These are phyloP conservation scores for Lepidostoma basale DNA, from an alignment of 1,140 invertebrate genomes.

Conservation along the genomic window DNA sequence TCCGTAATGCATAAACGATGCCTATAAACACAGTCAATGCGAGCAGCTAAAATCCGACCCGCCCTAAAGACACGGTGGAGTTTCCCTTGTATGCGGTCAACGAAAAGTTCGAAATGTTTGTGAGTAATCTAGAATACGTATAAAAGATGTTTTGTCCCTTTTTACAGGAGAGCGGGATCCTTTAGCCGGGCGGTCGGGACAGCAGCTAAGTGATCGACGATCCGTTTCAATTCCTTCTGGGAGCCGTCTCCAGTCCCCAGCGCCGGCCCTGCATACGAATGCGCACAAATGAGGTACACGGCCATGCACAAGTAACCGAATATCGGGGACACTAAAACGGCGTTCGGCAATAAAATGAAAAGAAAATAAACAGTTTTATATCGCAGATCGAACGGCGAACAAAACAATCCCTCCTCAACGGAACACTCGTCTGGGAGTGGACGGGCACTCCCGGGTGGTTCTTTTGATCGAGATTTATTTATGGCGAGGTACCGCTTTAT, in stretches of 20 bases:
- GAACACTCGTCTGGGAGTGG: not conserved
- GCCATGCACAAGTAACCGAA: not conserved
- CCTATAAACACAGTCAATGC: conserved; percentile 11
- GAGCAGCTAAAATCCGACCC: too few relatives aligned
- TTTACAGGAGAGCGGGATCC: not conserved
- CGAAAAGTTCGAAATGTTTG: too few relatives aligned
- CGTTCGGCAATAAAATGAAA: conserved; percentile 8
- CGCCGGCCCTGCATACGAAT: conserved; percentile 1
- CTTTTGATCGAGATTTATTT: too few relatives aligned
- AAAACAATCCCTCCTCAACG: not conserved
- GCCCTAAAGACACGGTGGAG: too few relatives aligned
- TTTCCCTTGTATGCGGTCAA: too few relatives aligned
- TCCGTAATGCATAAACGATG: conserved; percentile 20
- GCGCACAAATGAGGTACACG: conserved; percentile 7
- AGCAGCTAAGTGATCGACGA: conserved; percentile 10
- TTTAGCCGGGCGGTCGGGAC: not conserved
- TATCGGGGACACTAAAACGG: conserved; percentile 10
- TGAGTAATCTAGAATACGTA: too few relatives aligned
- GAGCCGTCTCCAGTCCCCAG: conserved; percentile 3
- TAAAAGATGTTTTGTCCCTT: too few relatives aligned
- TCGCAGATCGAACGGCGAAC: conserved; percentile 12
- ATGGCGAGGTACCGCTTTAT: too few relatives aligned
- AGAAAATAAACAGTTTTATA: conserved; percentile 18
- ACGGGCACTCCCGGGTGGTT: too few relatives aligned
- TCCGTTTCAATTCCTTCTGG: conserved; percentile 10